phyloP scores from a whole-genome alignment of 2,888 invertebrate species.

The Leptopterna dolabrata region DNA sequence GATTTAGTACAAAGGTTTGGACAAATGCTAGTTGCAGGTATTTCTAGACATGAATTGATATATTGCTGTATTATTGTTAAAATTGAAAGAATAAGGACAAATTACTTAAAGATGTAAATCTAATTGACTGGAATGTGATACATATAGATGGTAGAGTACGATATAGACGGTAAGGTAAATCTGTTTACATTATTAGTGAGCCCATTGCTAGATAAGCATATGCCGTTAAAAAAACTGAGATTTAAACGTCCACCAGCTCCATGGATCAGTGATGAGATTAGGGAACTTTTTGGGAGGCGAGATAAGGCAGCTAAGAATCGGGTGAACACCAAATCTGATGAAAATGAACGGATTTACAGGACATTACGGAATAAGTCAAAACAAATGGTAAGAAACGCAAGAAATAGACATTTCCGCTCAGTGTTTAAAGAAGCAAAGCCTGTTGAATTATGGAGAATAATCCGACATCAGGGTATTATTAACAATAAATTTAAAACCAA shows the following conservation, averaged over 20 bases:
- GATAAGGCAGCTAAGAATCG: not conserved
- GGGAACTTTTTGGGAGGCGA: not conserved
- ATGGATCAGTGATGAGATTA: not conserved
- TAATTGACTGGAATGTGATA: not conserved
- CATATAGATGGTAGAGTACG: not conserved
- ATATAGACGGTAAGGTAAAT: not conserved
- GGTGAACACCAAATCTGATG: not conserved
- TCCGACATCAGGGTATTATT: not conserved
- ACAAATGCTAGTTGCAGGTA: not conserved
- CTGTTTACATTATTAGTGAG: not conserved
- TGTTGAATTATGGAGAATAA: not conserved
- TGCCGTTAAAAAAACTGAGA: not conserved
- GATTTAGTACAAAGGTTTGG: not conserved
- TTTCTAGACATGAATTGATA: not conserved
- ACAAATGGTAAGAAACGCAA: too few species aligned
- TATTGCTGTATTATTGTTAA: too few species aligned
- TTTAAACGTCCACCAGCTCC: not conserved
- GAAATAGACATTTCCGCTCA: too few species aligned
- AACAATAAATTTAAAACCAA: too few species aligned
- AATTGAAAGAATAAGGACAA: not conserved
- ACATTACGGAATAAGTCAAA: not conserved
- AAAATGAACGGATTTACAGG: too few species aligned
- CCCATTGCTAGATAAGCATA: not conserved
- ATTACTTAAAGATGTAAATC: not conserved
- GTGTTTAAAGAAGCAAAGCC: not conserved